Evolutionary conservation across 2,888 invertebrate genomes (phyloP).

Genomic region (Clusia tigrina): DNA sequence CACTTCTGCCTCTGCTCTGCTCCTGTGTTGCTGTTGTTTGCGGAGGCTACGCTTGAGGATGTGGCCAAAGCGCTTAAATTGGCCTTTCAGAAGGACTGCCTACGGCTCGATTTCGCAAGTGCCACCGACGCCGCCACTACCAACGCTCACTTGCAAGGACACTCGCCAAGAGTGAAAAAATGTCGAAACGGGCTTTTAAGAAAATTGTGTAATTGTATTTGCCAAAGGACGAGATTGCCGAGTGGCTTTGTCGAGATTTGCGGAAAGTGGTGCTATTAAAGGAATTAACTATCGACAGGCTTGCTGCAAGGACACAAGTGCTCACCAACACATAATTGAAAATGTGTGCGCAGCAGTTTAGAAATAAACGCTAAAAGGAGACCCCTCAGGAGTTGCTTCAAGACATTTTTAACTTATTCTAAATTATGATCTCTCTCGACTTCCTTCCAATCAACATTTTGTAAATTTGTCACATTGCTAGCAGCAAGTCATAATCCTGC

Average conservation of each 20-base stretch:
- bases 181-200: constrained; percentile 46
- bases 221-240: background rate
- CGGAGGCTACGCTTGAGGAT: no score
- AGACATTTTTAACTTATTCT: no score
- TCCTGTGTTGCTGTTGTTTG: constrained; percentile 28
- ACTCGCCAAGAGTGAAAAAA: constrained; percentile 5
- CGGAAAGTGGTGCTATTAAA: background rate
- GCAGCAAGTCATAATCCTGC: no score
- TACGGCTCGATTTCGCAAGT: background rate
- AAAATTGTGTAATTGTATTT: constrained; percentile 55
- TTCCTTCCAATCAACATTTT: no score
- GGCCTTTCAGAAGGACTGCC: constrained; percentile 14
- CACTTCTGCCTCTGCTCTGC: constrained; percentile 45
- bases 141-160: constrained; percentile 37
- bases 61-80: background rate
- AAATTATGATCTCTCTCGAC: no score
- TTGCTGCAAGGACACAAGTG: no score
- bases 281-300: no score
- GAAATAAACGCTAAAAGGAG: no score
- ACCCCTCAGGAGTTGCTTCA: no score
- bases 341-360: no score
- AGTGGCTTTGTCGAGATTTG: background rate
- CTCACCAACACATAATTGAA: no score
- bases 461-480: no score
- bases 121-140: background rate